Evolutionary conservation across 2,797 vertebrate genomes (phyloP), one percentile per base, ranked within the genome.

Genomic region (Lepidocolaptes lacrymiger): DNA sequence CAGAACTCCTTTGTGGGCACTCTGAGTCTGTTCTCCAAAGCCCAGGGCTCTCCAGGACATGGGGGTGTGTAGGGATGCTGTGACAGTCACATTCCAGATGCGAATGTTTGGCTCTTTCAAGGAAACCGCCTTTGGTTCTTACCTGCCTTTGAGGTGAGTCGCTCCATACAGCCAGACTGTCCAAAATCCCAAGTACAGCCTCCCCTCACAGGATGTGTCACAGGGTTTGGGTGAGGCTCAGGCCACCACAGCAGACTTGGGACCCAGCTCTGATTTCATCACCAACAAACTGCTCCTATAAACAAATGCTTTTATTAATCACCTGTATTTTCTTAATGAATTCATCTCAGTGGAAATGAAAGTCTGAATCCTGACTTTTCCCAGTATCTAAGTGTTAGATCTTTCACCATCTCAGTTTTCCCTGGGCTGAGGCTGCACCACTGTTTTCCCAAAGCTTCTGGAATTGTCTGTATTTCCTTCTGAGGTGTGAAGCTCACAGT

Each of bases 151-250:
- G 54, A n/a, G 46, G 28, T 5, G 10, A 51, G 21, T 24, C 6
- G 8, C 43, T 63, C 48, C 28, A 5, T 1, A 7, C 19, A 55
- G 34, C 19, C 12, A 30, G 34, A 7, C 2, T 5, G 27, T 10
- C 15, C 16, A 8, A 27, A 58, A 16, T 16, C 6, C 5, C 14
- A 23, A 34, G 21, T 7, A 46, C n/a, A 28, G 14, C 4, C 37
- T 77, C 51, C 21, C 21, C 2, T 0, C 54, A 3, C 28, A 49
- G 63, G 39, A 41, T 1, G 1, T 1, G 10, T 5, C 36, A 2
- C 49, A 10, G 51, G 2, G 9, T 9, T 16, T 56, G 66, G 58
- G 20, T 12, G 20, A 36, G 56, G 23, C 11, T 48, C 52, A 59
- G 39, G 49, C 28, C 63, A 4, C 9, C 18, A 13, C 13, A 23